Percentiles rank a stretch among this genome's conserved stretches.
phyloP scores from a whole-genome alignment of 2,888 invertebrate genomes.

The Isoperla grammatica region DNA sequence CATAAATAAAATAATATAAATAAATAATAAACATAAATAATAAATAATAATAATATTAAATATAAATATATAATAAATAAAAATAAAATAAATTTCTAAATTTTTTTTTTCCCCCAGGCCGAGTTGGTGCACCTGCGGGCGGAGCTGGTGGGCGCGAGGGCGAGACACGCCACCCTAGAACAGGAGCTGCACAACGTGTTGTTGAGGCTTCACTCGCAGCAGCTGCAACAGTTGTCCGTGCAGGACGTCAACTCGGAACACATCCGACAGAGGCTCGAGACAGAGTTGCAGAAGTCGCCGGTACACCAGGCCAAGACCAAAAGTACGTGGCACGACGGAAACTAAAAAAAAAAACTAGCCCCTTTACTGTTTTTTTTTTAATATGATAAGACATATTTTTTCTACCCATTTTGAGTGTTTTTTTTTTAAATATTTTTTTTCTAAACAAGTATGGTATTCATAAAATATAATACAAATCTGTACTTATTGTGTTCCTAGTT shows the following conservation, averaged over 20 bases:
- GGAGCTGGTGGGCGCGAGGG: constrained; percentile 64
- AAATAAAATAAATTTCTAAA: too few species aligned
- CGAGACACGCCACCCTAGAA: constrained; percentile 53
- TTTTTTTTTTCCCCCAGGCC: too few species aligned
- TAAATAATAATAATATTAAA: too few species aligned
- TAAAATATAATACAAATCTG: too few species aligned
- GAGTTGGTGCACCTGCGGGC: constrained; percentile 70
- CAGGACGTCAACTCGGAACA: constrained; percentile 25
- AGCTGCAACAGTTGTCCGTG: constrained; percentile 50
- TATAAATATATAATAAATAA: too few species aligned
- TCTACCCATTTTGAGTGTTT: background rate
- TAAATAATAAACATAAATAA: too few species aligned
- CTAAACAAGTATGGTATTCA: background rate
- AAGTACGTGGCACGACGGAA: background rate
- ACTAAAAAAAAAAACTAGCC: too few species aligned
- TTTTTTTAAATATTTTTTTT: background rate
- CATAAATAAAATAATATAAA: too few species aligned
- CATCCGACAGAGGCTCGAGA: constrained; percentile 27
- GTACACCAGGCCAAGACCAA: constrained; percentile 18
- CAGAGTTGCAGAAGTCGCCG: constrained; percentile 27
- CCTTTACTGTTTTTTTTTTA: too few species aligned
- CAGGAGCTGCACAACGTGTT: constrained; percentile 57
- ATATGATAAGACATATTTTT: too few species aligned
- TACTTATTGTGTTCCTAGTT: too few species aligned
- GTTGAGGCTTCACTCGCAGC: constrained; percentile 55